Percentiles rank a stretch among this genome's conserved stretches.
These are phyloP conservation scores for Euproctis similis DNA, from an alignment of 2,888 invertebrate species.

Conservation along the genomic window DNA sequence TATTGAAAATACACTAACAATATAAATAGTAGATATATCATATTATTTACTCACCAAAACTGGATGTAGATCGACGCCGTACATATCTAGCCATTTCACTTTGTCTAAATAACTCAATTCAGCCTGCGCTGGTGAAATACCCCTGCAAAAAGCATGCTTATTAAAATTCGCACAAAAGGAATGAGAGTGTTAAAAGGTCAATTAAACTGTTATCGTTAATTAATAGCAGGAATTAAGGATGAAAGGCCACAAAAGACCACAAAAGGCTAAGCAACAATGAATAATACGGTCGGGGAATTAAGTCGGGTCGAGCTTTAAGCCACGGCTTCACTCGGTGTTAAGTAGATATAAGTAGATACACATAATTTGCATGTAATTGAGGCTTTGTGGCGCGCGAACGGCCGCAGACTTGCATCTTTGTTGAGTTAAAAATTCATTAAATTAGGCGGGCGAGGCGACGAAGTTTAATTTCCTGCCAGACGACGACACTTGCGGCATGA, in stretches of 20 bases:
- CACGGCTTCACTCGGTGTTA: slow-evolving; percentile 44
- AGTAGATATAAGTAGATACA: slow-evolving; percentile 59
- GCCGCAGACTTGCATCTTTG: slow-evolving; percentile 63
- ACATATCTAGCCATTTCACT: slow-evolving; percentile 99
- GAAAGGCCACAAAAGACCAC: slow-evolving; percentile 22
- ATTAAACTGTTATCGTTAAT: slow-evolving; percentile 47
- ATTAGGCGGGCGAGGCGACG: slow-evolving; percentile 60
- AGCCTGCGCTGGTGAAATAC: slow-evolving; percentile 92
- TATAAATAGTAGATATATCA: background rate
- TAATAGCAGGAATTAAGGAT: slow-evolving; percentile 40
- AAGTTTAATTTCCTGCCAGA: slow-evolving; percentile 62
- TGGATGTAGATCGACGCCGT: slow-evolving; percentile 97
- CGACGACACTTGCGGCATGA: slow-evolving; percentile 43
- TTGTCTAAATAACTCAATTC: slow-evolving; percentile 97
- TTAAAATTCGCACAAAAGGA: slow-evolving; percentile 17
- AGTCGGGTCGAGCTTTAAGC: slow-evolving; percentile 29
- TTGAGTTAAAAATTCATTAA: slow-evolving; percentile 70
- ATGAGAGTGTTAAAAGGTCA: slow-evolving; percentile 30
- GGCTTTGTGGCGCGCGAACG: slow-evolving; percentile 51
- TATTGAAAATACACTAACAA: background rate
- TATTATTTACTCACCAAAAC: slow-evolving; percentile 83
- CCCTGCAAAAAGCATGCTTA: slow-evolving; percentile 71
- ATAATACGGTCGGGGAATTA: slow-evolving; percentile 31
- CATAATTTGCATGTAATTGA: slow-evolving; percentile 72
- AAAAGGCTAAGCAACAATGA: slow-evolving; percentile 49